Base-by-base conservation (phyloP, 2,113 vertebrate genomes). In the Astur gentilis region DNA sequence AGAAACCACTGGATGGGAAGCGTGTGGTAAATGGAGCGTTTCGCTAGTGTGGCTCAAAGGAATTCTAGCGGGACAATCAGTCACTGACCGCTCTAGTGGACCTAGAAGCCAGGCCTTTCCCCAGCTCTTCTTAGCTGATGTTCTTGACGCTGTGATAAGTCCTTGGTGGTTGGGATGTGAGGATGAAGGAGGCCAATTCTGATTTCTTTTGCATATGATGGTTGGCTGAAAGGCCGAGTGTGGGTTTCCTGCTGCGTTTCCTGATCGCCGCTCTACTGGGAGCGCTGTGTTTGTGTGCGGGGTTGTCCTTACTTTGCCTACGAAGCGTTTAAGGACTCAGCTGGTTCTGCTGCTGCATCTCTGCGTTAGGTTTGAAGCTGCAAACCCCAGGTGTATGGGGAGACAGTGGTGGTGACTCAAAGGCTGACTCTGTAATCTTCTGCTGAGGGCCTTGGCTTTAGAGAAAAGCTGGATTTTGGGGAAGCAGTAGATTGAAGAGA, bases 31-130 rank as follows among this genome's bases (percentile, higher is more conserved):
- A 34, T 10, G 40, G 29, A 64, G 47, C 0, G 0, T 64, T 60
- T 71, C 65, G 64, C 55, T 71, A 67, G 8, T 19, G 60, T 45
- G 70, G 34, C 62, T 85, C 31, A 54, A 0, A 64, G 49, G 77
- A 84, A 5, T 19, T 36, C 25, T 5, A 66, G 71, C 32, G 72
- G n/a, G 22, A 18, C 32, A 8, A 0, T n/a, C 0, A 0, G 42
- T 55, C 50, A 8, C 65, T 60, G 71, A 7, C 21, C 11, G 0
- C 52, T 49, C 58, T 9, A 2, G 19, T 1, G 13, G 26, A 14
- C 22, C 8, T n/a, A 31, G 77, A 29, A 60, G 72, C 70, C 61
- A 32, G 58, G 58, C 52, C 52, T 78, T 62, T 40, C 34, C 67
- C 60, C 60, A 34, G 34, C n/a, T 87, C 54, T 49, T 70, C 5